Evolutionary conservation across 2,888 invertebrate species (phyloP), one percentile per base, ranked within the genome.

Genomic region (Drepana falcataria): DNA sequence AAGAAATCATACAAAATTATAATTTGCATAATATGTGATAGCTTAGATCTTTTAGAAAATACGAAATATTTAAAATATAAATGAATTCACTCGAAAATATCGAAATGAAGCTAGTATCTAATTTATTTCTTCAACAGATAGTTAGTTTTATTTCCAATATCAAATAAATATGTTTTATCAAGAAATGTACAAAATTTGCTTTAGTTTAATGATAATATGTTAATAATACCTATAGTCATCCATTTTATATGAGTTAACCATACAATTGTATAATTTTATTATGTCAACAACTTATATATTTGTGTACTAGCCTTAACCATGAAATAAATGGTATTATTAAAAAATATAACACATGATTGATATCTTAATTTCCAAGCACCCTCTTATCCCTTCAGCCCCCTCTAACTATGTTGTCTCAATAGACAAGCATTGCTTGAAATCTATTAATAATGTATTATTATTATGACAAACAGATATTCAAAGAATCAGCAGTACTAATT

Each of bases 251-350:
- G 77, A 83, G 83, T 85, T 89, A 87, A 90, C 85, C 83, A 82
- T 85, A 76, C 40, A 40, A 66, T 21, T 68, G 72, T 72, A 78
- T 76, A 81, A 73, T 73, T 83, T 79, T 83, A 85, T 73, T 67
- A 69, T 77, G 73, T 77, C 77, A 74, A 81, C 70, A 71, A 69
- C 79, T 79, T 84, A 75, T 51, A 51, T 82, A 86, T 87, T 84
- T 87, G 85, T 87, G 81, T 85, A 82, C 77, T 83, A 85, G 83
- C 75, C 77, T 80, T 88, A 88, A 88, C 88, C 76, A 83, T 83
- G 68, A 85, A 86, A 87, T 89, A 88, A 89, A 87, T 82, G 81
- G 83, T 83, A 84, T 84, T 79, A 85, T 77, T 74, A 78, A 80
- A 79, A 73, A 52, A 52, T 52, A 34, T 9, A 33, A 35, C 44